Evolutionary conservation across 2,888 invertebrate genomes (phyloP).

Genomic region (Andrena marginata): DNA sequence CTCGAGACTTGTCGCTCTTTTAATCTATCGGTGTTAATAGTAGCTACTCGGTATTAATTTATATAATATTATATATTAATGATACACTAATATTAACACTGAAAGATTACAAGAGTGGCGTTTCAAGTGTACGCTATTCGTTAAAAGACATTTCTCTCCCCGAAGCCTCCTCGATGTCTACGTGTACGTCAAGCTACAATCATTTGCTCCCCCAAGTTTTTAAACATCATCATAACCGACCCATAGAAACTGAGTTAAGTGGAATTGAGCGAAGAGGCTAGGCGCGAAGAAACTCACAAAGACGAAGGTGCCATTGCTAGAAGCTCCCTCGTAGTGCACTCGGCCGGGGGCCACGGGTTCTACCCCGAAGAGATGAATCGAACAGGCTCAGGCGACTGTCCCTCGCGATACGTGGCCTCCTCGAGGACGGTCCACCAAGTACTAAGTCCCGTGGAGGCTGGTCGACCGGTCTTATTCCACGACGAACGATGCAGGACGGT

Average conservation of each 20-base stretch:
- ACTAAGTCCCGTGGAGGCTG: constrained; percentile 77
- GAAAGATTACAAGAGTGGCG: too few relatives aligned
- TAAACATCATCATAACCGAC: not conserved
- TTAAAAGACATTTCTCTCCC: too few relatives aligned
- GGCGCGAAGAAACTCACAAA: constrained; percentile 35
- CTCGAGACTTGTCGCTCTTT: too few relatives aligned
- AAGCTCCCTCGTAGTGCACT: not conserved
- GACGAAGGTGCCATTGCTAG: constrained; percentile 22
- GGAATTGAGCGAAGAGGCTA: not conserved
- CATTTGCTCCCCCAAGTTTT: not conserved
- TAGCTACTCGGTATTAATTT: too few relatives aligned
- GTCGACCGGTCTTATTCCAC: constrained; percentile 78
- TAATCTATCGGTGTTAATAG: too few relatives aligned
- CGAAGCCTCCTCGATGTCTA: too few relatives aligned
- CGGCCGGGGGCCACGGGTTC: not conserved
- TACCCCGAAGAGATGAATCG: constrained; percentile 1
- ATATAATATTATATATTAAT: too few relatives aligned
- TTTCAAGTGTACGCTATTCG: too few relatives aligned
- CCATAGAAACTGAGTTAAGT: not conserved
- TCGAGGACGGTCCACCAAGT: constrained; percentile 75
- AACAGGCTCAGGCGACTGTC: not conserved
- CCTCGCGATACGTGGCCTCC: constrained; percentile 61
- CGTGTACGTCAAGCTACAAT: too few relatives aligned
- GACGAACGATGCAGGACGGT: constrained; percentile 65
- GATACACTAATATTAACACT: too few relatives aligned